phyloP scores from a whole-genome alignment of 2,113 vertebrate species.

The Willisornis vidua region DNA sequence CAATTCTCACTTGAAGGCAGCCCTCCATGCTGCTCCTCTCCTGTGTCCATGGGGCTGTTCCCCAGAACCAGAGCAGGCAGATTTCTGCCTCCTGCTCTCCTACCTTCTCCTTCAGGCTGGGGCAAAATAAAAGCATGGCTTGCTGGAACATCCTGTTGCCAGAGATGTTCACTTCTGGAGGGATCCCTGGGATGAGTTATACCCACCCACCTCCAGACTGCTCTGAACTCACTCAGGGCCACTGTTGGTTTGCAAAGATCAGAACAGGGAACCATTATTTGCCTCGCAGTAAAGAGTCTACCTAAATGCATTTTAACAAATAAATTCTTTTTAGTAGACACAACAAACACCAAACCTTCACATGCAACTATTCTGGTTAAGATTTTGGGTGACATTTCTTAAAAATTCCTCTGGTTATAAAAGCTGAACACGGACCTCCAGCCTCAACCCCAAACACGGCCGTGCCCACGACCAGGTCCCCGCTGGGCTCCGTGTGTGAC shows the following conservation, averaged over 20 bases:
- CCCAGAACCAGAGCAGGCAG: background rate
- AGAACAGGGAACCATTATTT: background rate
- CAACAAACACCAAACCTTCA: background rate
- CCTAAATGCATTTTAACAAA: background rate
- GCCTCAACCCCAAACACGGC: background rate
- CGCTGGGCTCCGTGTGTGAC: background rate
- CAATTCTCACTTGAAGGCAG: too few species aligned
- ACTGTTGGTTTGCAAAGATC: background rate
- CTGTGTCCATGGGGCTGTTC: rapidly evolving
- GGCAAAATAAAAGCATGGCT: background rate
- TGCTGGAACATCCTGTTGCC: background rate
- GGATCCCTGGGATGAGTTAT: background rate
- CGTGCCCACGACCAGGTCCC: background rate
- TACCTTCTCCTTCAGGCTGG: too few species aligned
- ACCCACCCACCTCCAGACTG: background rate
- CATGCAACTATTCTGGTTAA: rapidly evolving
- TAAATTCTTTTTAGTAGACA: background rate
- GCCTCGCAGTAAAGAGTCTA: background rate
- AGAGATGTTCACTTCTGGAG: background rate
- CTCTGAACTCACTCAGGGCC: background rate
- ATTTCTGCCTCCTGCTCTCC: background rate
- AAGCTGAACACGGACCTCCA: background rate
- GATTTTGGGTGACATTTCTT: background rate
- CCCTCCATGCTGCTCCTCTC: background rate
- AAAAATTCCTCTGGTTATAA: background rate